phyloP scores from a whole-genome alignment of 2,797 vertebrate species.

The Acomys russatus region DNA sequence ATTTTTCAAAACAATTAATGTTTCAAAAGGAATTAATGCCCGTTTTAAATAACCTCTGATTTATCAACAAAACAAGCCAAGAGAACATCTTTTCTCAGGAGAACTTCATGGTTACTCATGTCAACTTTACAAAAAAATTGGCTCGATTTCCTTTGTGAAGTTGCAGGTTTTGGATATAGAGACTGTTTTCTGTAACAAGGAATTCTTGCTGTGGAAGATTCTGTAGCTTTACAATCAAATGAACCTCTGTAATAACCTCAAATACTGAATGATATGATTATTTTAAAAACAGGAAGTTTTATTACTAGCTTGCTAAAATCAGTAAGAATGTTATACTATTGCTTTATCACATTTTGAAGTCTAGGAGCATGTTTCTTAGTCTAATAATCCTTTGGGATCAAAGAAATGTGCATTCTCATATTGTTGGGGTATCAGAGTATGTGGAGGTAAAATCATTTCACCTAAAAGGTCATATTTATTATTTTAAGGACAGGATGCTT shows the following conservation, averaged over 20 bases:
- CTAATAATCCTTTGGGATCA: slow-evolving; percentile 47
- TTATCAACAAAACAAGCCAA: not conserved
- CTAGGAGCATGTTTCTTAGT: not conserved
- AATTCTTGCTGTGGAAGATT: not conserved
- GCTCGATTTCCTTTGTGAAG: slow-evolving; percentile 24
- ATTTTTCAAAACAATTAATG: slow-evolving; percentile 39
- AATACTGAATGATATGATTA: slow-evolving; percentile 12
- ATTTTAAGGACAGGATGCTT: slow-evolving; percentile 43
- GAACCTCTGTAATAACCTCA: not conserved
- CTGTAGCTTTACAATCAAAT: not conserved
- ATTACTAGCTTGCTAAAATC: not conserved
- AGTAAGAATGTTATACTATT: not conserved
- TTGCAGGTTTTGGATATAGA: not conserved
- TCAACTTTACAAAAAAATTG: slow-evolving; percentile 6
- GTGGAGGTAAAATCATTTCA: slow-evolving; percentile 55
- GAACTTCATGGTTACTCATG: slow-evolving; percentile 31
- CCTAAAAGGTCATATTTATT: slow-evolving; percentile 46
- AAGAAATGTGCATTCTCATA: slow-evolving; percentile 28
- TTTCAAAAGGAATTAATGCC: slow-evolving; percentile 33
- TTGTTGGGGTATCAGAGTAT: slow-evolving; percentile 19
- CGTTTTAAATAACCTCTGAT: not conserved
- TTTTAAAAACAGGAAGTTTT: not conserved
- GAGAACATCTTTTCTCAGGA: not conserved
- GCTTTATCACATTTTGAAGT: slow-evolving; percentile 7
- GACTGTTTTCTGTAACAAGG: not conserved